These are phyloP conservation scores for Tenebrio molitor DNA, from an alignment of 1,140 invertebrate genomes.

Conservation along the genomic window DNA sequence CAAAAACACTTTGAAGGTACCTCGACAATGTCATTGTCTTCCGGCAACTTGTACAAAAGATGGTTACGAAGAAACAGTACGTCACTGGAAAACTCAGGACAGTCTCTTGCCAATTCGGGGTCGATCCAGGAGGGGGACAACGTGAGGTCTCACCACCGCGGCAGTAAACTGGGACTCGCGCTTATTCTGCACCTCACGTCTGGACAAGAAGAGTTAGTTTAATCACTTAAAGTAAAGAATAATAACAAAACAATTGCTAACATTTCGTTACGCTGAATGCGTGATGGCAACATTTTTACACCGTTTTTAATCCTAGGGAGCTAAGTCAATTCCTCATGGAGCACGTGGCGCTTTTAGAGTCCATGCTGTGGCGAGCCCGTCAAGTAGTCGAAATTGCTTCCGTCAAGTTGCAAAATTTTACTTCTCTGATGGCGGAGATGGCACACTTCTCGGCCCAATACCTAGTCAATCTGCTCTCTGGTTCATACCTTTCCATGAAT, in stretches of 20 bases:
- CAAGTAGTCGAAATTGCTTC: constrained; percentile 74
- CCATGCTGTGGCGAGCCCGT: constrained; percentile 80
- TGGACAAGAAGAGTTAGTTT: constrained; percentile 68
- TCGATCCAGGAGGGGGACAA: constrained; percentile 42
- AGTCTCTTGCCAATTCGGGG: constrained; percentile 49
- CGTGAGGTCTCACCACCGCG: constrained; percentile 57
- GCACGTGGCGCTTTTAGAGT: constrained; percentile 84
- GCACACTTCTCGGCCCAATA: constrained; percentile 67
- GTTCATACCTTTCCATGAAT: constrained; percentile 75
- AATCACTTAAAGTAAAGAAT: constrained; percentile 26
- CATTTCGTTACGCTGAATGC: constrained; percentile 24
- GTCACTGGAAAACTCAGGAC: constrained; percentile 53
- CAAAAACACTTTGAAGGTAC: constrained; percentile 42
- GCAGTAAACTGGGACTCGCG: constrained; percentile 72
- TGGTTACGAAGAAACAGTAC: constrained; percentile 58
- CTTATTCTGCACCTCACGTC: constrained; percentile 69
- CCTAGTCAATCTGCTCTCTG: constrained; percentile 78
- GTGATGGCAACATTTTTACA: background rate
- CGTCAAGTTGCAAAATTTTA: constrained; percentile 68
- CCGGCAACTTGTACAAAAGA: constrained; percentile 57
- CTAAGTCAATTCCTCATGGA: constrained; percentile 76
- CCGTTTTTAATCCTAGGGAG: constrained; percentile 25
- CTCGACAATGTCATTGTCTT: constrained; percentile 54
- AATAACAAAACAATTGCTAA: background rate
- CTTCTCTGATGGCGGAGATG: constrained; percentile 73